Conservation (phyloP, 2,797 vertebrate genomes). For the Halcyon smyrnensis region DNA sequence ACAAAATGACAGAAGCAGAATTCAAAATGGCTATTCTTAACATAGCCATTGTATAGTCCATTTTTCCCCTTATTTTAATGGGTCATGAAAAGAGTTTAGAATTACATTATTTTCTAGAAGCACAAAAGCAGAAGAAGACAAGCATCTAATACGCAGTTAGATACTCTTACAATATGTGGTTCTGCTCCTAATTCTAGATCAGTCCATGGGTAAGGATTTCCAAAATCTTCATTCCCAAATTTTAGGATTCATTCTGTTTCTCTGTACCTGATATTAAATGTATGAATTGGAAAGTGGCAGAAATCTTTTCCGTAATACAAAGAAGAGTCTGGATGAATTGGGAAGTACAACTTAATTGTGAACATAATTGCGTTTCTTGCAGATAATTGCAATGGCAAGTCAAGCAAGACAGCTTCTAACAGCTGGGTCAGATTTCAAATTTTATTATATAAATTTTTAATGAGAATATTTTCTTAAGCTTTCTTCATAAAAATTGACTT, state of each 20-base stretch:
- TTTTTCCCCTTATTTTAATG: not conserved
- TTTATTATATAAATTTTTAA: constrained; percentile 75
- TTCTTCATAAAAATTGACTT: constrained; percentile 59
- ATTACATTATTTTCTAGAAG: not conserved
- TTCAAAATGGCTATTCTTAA: not conserved
- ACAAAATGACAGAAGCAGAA: not conserved
- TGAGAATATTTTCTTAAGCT: constrained; percentile 45
- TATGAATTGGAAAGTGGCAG: not conserved
- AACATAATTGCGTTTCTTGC: constrained; percentile 35
- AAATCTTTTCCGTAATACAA: not conserved
- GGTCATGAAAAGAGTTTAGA: not conserved
- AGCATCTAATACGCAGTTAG: not conserved
- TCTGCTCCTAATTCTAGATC: not conserved
- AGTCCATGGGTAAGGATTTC: not conserved
- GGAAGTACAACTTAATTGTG: constrained; percentile 40
- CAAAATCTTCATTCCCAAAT: not conserved
- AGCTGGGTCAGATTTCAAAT: constrained; percentile 66
- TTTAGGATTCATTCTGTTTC: not conserved
- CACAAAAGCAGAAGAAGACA: not conserved
- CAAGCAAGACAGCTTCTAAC: constrained; percentile 62
- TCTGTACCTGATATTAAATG: not conserved
- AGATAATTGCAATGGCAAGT: constrained; percentile 70
- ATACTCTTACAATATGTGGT: not conserved
- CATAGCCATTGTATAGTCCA: not conserved
- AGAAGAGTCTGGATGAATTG: not conserved